Conservation (phyloP, 2,888 invertebrate genomes). For the Bellardia pandia region DNA sequence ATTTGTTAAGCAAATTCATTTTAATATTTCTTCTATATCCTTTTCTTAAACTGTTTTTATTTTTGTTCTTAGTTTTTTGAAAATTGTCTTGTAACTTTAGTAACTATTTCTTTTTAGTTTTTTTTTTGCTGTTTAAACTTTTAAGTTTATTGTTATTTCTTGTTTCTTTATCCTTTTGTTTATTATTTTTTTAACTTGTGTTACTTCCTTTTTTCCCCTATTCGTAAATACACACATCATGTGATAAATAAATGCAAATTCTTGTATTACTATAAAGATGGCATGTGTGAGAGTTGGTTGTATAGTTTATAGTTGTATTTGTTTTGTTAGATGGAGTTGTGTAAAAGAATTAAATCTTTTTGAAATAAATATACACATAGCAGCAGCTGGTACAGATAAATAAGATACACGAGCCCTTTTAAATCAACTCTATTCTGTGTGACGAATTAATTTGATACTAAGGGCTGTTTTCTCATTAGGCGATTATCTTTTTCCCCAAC, state of each 20-base stretch:
- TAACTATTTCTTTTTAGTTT: not conserved
- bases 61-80: conserved; percentile 4
- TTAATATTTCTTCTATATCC: not conserved
- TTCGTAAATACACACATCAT: conserved; percentile 25
- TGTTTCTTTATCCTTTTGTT: conserved; percentile 52
- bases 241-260: conserved; percentile 59
- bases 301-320: not conserved
- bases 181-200: conserved; percentile 42
- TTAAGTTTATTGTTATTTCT: conserved; percentile 47
- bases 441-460: too few relatives aligned
- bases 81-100: conserved; percentile 34
- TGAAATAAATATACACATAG: not conserved
- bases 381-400: too few relatives aligned
- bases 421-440: too few relatives aligned
- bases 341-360: conserved; percentile 40
- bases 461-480: too few relatives aligned
- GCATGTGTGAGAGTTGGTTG: conserved; percentile 36
- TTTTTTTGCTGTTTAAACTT: conserved; percentile 41
- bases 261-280: not conserved
- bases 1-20: conserved; percentile 28
- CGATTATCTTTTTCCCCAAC: too few relatives aligned
- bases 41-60: not conserved
- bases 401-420: too few relatives aligned
- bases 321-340: not conserved
- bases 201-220: conserved; percentile 17